Conservation (phyloP, 1,140 invertebrate genomes). For the Bombus vancouverensis region DNA sequence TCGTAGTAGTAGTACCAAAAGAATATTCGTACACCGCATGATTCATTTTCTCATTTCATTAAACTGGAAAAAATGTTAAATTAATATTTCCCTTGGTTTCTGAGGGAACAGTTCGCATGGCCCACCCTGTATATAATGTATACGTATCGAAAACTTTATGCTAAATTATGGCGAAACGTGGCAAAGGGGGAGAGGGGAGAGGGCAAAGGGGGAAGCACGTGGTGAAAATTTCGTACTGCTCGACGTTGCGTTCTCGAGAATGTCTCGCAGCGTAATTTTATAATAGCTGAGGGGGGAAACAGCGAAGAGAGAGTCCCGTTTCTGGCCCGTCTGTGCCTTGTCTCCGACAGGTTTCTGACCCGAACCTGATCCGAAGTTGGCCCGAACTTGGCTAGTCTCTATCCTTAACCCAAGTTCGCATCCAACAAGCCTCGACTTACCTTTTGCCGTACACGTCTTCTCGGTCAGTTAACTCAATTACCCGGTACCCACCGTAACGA, state of each 20-base stretch:
- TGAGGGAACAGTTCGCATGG: background rate
- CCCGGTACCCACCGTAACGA: constrained; percentile 28
- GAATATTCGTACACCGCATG: no score
- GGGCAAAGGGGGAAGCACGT: background rate
- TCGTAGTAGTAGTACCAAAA: no score
- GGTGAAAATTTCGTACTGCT: constrained; percentile 9
- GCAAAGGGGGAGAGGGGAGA: no score
- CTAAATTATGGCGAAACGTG: background rate
- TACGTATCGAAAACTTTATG: background rate
- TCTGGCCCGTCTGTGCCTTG: constrained; percentile 35
- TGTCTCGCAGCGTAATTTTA: constrained; percentile 42
- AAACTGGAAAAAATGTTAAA: no score
- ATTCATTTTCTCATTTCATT: no score
- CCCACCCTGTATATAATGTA: background rate
- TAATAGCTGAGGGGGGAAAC: background rate
- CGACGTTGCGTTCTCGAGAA: background rate
- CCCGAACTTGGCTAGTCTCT: constrained; percentile 33
- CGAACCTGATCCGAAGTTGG: constrained; percentile 47
- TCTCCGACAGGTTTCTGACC: constrained; percentile 48
- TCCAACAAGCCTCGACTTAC: constrained; percentile 34
- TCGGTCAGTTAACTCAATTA: constrained; percentile 49
- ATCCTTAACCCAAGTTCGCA: constrained; percentile 4
- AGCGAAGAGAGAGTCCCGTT: constrained; percentile 13
- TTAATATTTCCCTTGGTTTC: no score
- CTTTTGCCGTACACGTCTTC: constrained; percentile 24